Percentiles rank a stretch among this genome's conserved stretches.
These are phyloP conservation scores for Sialis fuliginosa DNA, from an alignment of 2,888 invertebrate genomes.

Conservation along the genomic window DNA sequence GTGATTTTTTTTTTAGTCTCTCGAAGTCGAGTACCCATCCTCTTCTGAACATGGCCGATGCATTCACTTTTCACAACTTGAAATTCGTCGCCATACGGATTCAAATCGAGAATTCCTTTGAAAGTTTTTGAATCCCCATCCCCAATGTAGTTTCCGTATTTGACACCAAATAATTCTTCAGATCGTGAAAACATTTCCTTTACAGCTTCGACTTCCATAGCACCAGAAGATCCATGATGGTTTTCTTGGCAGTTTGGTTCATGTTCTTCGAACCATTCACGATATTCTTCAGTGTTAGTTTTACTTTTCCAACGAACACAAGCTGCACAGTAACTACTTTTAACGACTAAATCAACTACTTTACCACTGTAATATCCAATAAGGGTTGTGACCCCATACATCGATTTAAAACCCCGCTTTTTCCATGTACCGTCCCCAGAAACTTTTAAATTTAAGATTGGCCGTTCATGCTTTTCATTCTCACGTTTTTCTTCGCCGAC, in stretches of 20 bases:
- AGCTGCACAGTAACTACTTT: slow-evolving; percentile 8
- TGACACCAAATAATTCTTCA: too few relatives aligned
- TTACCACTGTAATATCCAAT: slow-evolving; percentile 9
- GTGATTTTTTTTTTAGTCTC: slow-evolving; percentile 9
- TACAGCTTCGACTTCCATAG: too few relatives aligned
- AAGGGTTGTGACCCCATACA: slow-evolving; percentile 12
- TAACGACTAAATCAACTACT: slow-evolving; percentile 10
- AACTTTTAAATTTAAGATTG: slow-evolving; percentile 11
- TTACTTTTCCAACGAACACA: slow-evolving; percentile 8
- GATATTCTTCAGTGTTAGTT: slow-evolving; percentile 7
- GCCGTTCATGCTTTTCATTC: slow-evolving; percentile 10
- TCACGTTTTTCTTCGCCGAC: slow-evolving; percentile 10
- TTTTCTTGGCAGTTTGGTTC: too few relatives aligned
- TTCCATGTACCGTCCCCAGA: slow-evolving; percentile 14
- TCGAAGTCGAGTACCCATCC: too few relatives aligned
- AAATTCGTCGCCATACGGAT: too few relatives aligned
- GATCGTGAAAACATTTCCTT: too few relatives aligned
- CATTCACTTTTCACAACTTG: too few relatives aligned
- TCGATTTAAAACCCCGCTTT: slow-evolving; percentile 11
- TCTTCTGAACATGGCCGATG: too few relatives aligned
- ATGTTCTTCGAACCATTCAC: slow-evolving; percentile 7
- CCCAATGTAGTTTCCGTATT: too few relatives aligned
- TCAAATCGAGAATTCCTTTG: too few relatives aligned
- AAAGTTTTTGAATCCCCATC: too few relatives aligned
- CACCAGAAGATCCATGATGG: too few relatives aligned